A percentile compares a stretch with the other conserved stretches of the same genome.
Conservation (phyloP, 2,797 vertebrate genomes). For the Limosa lapponica region DNA sequence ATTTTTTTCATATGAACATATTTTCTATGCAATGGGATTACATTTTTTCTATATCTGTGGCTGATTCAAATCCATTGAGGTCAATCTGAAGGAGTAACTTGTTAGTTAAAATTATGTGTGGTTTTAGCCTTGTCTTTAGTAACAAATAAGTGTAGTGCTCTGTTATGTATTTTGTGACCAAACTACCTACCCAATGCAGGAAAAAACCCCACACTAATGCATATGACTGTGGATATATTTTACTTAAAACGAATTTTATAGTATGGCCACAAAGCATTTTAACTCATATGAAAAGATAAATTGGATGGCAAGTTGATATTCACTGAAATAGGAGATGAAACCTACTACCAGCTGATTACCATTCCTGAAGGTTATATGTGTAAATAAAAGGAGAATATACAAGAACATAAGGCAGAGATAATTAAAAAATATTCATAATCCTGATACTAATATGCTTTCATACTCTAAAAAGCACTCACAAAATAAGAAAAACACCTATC, state of each 20-base stretch:
- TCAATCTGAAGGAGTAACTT: neutral
- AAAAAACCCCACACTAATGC: neutral
- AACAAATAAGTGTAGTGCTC: neutral
- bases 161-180: neutral
- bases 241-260: neutral
- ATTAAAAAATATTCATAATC: neutral
- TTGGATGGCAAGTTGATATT: neutral
- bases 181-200: neutral
- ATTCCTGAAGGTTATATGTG: neutral
- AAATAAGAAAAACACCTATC: neutral
- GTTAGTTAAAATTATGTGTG: neutral
- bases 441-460: neutral
- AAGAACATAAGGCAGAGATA: neutral
- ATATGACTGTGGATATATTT: neutral
- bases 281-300: neutral
- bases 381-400: neutral
- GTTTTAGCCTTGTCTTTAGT: neutral
- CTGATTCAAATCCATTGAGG: neutral
- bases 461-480: neutral
- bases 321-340: neutral
- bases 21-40: neutral
- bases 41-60: neutral
- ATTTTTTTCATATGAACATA: neutral
- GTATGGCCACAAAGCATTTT: neutral
- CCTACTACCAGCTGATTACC: neutral